Base-by-base conservation (phyloP, 2,113 vertebrate species). In the Dipodomys ordii region DNA sequence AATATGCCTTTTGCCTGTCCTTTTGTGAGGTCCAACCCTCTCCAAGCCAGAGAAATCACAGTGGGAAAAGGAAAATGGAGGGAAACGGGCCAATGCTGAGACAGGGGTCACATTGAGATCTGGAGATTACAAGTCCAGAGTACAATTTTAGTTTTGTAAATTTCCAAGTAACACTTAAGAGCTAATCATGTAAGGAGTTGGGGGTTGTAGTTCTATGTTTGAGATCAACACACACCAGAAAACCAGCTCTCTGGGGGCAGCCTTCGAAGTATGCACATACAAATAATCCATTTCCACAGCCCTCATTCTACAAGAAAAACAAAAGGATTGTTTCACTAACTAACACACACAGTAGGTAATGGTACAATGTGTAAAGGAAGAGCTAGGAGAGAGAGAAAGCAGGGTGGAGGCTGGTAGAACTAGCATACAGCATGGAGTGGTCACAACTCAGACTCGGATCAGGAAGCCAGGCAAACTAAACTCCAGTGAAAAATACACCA, bases 1-100 rank as follows among this genome's bases (percentile, higher is more conserved):
- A 73, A n/a, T 76, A 27, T 32, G 44, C 71, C n/a, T 94, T 83
- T 77, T 77, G 44, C 44, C 73, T 85, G 92, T 90, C n/a, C 76
- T 84, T 83, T 89, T 71, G 68, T 49, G 23, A 93, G 20, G 16
- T 8, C 19, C 87, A 44, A 19, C 9, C 12, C 28, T 79, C 22
- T 35, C 46, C 3, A 27, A 30, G 4, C 18, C 46, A n/a, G 67
- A 89, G 83, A 96, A 89, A 57, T 39, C 88, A 64, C 13, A 79
- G 64, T 80, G 57, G 6, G 30, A 27, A 85, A 30, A 84, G 72
- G n/a, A 67, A 32, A 78, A 35, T 65, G 32, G 73, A 57, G 81
- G 22, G 71, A 32, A 91, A 74, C 65, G 49, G 49, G 82, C 15
- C 18, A 83, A 39, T 19, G n/a, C 60, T 79, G 72, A 13, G 35